These are phyloP conservation scores for Stenoptilia bipunctidactyla DNA, from an alignment of 2,888 invertebrate species.

Conservation along the genomic window DNA sequence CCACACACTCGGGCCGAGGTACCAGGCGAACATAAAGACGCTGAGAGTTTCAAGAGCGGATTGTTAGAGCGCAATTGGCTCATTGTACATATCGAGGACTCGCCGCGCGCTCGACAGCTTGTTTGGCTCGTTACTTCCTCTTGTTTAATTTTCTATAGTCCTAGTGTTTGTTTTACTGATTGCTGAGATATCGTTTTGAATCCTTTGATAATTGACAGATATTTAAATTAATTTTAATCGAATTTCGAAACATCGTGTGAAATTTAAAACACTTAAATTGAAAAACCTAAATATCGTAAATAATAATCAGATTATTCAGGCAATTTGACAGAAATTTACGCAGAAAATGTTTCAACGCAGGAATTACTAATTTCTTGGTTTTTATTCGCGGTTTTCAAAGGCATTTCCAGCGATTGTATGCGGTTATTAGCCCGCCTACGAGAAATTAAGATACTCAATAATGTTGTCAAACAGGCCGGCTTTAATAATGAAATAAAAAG, in stretches of 20 bases:
- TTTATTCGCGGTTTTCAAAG: conserved; percentile 12
- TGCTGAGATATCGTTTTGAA: too few species aligned
- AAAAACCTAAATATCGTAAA: too few species aligned
- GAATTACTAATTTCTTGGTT: conserved; percentile 8
- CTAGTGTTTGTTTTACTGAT: too few species aligned
- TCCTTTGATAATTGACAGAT: too few species aligned
- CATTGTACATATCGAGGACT: conserved; percentile 29
- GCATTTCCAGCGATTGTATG: conserved; percentile 23
- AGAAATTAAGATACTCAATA: conserved; percentile 28
- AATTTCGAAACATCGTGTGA: too few species aligned
- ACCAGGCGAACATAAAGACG: conserved; percentile 15
- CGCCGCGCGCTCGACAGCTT: conserved; percentile 22
- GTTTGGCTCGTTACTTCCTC: conserved; percentile 23
- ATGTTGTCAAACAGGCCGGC: conserved; percentile 16
- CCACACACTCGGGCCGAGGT: conserved; percentile 16
- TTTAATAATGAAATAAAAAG: neutral
- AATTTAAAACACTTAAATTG: too few species aligned
- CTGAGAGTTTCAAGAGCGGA: conserved; percentile 14
- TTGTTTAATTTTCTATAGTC: conserved; percentile 21
- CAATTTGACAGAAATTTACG: too few species aligned
- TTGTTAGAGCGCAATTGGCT: conserved; percentile 41
- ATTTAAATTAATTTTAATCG: too few species aligned
- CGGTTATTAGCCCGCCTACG: conserved; percentile 37
- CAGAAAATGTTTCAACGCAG: neutral
- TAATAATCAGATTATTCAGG: too few species aligned